phyloP scores from a whole-genome alignment of 1,140 invertebrate species.

The Calosoma granatense region DNA sequence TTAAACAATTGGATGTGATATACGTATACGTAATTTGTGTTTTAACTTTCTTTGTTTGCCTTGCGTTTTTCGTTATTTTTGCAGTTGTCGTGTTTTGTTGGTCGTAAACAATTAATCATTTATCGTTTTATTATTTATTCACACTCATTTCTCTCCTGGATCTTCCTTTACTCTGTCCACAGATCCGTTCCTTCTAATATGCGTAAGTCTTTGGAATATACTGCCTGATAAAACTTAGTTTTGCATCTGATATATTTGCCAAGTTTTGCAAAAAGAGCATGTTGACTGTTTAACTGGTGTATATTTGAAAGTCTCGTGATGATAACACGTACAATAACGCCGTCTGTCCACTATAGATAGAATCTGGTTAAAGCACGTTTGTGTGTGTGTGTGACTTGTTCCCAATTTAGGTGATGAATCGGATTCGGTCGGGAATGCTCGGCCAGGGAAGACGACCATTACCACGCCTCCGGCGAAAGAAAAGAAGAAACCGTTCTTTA shows the following conservation, averaged over 20 bases:
- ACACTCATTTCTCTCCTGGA: conserved; percentile 7
- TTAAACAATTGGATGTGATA: too few relatives aligned
- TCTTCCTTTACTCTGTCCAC: not conserved
- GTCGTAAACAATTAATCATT: conserved; percentile 13
- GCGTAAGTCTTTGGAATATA: not conserved
- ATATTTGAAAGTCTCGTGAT: not conserved
- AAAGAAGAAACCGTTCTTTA: conserved; percentile 98
- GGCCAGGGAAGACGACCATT: conserved; percentile 61
- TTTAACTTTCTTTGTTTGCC: too few relatives aligned
- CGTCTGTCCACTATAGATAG: too few relatives aligned
- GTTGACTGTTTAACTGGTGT: not conserved
- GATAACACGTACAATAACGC: too few relatives aligned
- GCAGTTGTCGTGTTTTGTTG: conserved; percentile 6
- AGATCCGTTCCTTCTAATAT: conserved; percentile 9
- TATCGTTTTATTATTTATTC: conserved; percentile 10
- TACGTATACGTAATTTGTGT: too few relatives aligned
- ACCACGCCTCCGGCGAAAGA: conserved; percentile 90
- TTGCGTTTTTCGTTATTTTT: not conserved
- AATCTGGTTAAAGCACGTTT: too few relatives aligned
- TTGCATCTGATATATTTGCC: conserved; percentile 2
- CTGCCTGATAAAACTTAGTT: not conserved
- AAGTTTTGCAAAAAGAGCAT: not conserved
- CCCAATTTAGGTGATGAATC: conserved; percentile 69
- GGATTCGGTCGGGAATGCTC: conserved; percentile 63
- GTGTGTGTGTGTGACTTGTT: too few relatives aligned